Evolutionary conservation across 2,113 vertebrate genomes (phyloP), one percentile per base, ranked within the genome.

Genomic region (Nycticryphes semicollaris): DNA sequence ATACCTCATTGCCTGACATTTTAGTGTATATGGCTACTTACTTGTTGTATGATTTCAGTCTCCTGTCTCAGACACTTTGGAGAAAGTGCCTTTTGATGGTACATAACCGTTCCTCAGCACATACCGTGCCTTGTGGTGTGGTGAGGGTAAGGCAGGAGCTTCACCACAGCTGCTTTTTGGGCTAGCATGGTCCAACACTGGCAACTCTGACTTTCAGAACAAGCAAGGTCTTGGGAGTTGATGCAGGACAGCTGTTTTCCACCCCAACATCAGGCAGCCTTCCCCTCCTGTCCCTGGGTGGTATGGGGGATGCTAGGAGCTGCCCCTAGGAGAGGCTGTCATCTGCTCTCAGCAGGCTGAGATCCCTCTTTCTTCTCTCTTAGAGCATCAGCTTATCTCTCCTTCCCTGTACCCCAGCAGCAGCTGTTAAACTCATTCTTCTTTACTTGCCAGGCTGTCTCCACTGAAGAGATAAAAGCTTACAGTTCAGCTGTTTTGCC

Each of bases 51-150:
- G 37, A 22, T 19, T 77, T 84, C 8, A 21, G 24, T 18, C 31
- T 72, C 20, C 66, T 74, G 14, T 30, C 27, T 31, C 8, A 1
- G 9, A 9, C 27, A 9, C 3, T 3, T 23, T 62, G 30, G 7
- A n/a, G 12, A 43, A 62, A 14, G 33, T 3, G 54, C 12, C 16
- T 69, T 59, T 14, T 47, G 64, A n/a, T 64, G 31, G 31, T 57
- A 74, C 5, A 3, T 22, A 20, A n/a, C 11, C 3, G 6, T 53
- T n/a, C 48, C 63, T 62, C 22, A 14, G 50, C 22, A 4, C 0
- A 3, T 21, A 30, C 7, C 8, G 5, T 22, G 21, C 16, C 12
- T 39, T 57, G 23, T 10, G 19, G 1, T 0, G 2, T 24, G 45
- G 3, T 15, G 43, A 31, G 35, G 47, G 45, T 35, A n/a, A 60